Conservation (phyloP, 2,888 invertebrate species). For the Lutraria lutraria region DNA sequence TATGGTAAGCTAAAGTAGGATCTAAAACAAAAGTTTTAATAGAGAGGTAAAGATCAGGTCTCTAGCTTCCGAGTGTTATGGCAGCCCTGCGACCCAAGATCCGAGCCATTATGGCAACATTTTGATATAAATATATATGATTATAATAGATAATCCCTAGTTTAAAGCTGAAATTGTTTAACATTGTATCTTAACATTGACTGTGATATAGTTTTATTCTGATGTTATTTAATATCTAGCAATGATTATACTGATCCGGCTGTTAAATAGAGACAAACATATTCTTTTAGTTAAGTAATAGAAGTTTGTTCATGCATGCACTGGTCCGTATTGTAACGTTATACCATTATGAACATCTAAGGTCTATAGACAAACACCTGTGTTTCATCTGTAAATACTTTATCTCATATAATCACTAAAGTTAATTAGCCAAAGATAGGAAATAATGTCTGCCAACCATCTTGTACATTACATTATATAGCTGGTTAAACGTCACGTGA, state of each 20-base stretch:
- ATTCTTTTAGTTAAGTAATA: slow-evolving; percentile 25
- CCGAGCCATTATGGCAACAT: too few species aligned
- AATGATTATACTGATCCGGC: background rate
- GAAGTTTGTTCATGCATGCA: slow-evolving; percentile 17
- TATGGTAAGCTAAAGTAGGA: too few species aligned
- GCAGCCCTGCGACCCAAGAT: too few species aligned
- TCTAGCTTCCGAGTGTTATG: too few species aligned
- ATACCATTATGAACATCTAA: background rate
- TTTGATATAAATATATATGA: too few species aligned
- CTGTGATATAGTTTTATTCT: background rate
- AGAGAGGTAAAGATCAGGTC: too few species aligned
- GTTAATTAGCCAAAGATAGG: slow-evolving; percentile 23
- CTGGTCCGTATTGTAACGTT: slow-evolving; percentile 5
- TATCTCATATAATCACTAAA: slow-evolving; percentile 13
- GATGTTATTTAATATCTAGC: slow-evolving; percentile 10
- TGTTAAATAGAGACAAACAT: slow-evolving; percentile 1
- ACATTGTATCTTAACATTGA: background rate
- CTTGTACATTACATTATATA: slow-evolving; percentile 7
- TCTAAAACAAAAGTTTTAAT: too few species aligned
- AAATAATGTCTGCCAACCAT: slow-evolving; percentile 12
- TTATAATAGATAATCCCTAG: too few species aligned
- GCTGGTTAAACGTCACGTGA: background rate
- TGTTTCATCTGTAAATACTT: slow-evolving; percentile 24
- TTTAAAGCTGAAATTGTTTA: too few species aligned
- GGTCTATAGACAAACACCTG: background rate